A percentile compares a stretch with the other conserved stretches of the same genome.
phyloP scores from a whole-genome alignment of 1,140 invertebrate genomes.

The Pachypsylla venusta region DNA sequence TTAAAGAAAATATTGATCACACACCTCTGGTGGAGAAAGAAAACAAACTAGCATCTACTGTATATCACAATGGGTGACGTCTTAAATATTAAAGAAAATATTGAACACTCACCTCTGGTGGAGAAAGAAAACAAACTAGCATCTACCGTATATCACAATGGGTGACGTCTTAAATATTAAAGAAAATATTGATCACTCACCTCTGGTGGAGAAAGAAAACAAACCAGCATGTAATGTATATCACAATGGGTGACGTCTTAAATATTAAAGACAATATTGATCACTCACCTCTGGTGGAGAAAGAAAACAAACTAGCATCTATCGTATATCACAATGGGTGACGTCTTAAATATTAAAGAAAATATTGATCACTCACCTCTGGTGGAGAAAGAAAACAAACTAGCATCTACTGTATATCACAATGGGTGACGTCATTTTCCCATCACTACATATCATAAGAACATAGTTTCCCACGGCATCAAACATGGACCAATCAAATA shows the following conservation, averaged over 20 bases:
- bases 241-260: too few relatives aligned
- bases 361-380: conserved; percentile 16
- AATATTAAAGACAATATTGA: too few relatives aligned
- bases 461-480: too few relatives aligned
- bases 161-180: too few relatives aligned
- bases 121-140: conserved; percentile 12
- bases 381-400: conserved; percentile 15
- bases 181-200: too few relatives aligned
- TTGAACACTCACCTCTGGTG: conserved; percentile 17
- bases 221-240: too few relatives aligned
- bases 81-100: conserved; percentile 14
- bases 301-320: conserved; percentile 5
- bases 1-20: conserved; percentile 12
- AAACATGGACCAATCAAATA: too few relatives aligned
- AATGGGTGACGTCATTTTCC: background rate
- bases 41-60: conserved; percentile 7
- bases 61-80: background rate
- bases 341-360: conserved; percentile 15
- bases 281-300: conserved; percentile 20
- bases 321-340: background rate
- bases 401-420: conserved; percentile 2
- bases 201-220: too few relatives aligned
- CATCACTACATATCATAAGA: too few relatives aligned
- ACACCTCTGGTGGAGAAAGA: conserved; percentile 19
- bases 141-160: background rate